Evolutionary conservation across 2,113 vertebrate genomes (phyloP).

Genomic region (Meles meles): DNA sequence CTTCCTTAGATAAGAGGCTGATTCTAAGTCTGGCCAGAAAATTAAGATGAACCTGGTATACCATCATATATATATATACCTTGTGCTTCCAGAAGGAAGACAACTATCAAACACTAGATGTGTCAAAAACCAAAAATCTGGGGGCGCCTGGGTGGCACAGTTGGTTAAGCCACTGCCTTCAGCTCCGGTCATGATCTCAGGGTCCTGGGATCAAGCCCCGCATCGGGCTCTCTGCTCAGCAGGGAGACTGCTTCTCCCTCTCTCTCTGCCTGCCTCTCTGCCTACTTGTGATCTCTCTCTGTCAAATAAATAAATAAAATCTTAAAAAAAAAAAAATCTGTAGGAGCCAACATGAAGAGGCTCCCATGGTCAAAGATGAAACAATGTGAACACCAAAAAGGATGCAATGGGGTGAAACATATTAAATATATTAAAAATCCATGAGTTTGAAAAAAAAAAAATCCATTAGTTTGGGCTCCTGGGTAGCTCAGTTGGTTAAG

Average conservation of each 20-base stretch:
- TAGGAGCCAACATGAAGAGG: background rate
- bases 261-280: no score
- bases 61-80: background rate
- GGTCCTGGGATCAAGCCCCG: no score
- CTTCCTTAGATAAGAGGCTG: background rate
- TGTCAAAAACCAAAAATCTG: background rate
- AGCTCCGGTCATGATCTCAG: no score
- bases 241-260: no score
- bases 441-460: background rate
- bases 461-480: background rate
- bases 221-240: no score
- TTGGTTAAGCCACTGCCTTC: no score
- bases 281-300: no score
- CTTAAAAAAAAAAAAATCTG: no score
- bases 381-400: background rate
- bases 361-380: background rate
- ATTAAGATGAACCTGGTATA: background rate
- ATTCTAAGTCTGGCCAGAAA: background rate
- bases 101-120: background rate
- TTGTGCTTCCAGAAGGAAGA: background rate
- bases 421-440: background rate
- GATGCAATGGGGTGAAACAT: background rate
- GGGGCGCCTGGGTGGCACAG: no score
- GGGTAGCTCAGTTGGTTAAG: no score
- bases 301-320: no score